These are phyloP conservation scores for Drosophila nebulosa DNA, from an alignment of 1,140 invertebrate species.

Conservation along the genomic window DNA sequence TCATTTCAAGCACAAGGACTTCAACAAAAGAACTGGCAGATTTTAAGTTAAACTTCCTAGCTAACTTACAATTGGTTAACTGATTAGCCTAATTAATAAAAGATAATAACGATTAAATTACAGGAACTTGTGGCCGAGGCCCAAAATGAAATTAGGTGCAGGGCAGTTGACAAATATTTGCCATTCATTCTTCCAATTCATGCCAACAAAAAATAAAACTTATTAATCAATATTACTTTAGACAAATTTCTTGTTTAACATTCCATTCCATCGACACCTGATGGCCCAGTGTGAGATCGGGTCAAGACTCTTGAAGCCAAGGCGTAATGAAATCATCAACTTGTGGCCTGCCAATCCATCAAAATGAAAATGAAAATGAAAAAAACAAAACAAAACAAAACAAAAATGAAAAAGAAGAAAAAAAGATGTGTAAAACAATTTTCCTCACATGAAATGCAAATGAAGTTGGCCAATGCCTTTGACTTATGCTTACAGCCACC, in stretches of 20 bases:
- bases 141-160: too few species aligned
- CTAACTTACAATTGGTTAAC: too few species aligned
- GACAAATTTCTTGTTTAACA: background rate
- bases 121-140: too few species aligned
- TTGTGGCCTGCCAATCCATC: conserved; percentile 56
- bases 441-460: conserved; percentile 60
- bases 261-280: conserved; percentile 14
- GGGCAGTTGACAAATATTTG: too few species aligned
- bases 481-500: conserved; percentile 49
- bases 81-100: too few species aligned
- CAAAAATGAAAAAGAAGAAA: too few species aligned
- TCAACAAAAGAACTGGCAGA: too few species aligned
- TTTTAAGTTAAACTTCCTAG: too few species aligned
- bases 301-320: conserved; percentile 1
- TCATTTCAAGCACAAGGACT: too few species aligned
- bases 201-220: background rate
- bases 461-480: conserved; percentile 61
- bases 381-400: too few species aligned
- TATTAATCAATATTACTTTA: too few species aligned
- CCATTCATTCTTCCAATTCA: background rate
- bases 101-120: too few species aligned
- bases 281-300: background rate
- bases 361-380: conserved; percentile 37
- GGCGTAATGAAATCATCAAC: conserved; percentile 65
- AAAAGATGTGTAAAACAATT: conserved; percentile 61